Evolutionary conservation across 2,797 vertebrate species (phyloP).

Genomic region (Schizopygopsis malacanthus): DNA sequence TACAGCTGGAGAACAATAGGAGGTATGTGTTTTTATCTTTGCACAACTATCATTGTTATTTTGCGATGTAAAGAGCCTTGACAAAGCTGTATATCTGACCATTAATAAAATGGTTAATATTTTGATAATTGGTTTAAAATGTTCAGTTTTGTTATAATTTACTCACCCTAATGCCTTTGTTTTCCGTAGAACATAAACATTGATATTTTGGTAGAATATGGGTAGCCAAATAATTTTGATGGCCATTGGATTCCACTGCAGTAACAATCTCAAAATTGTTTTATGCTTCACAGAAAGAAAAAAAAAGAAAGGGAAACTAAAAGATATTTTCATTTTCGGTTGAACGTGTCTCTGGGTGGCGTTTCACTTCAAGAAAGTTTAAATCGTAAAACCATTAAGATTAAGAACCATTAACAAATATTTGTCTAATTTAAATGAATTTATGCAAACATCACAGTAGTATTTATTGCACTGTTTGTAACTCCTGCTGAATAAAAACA

Average conservation of each 20-base stretch:
- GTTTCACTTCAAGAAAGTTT: background rate
- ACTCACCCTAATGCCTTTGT: background rate
- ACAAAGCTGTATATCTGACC: background rate
- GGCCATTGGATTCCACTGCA: background rate
- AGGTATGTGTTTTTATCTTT: background rate
- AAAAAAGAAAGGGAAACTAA: background rate
- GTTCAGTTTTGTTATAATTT: background rate
- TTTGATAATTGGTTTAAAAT: no score
- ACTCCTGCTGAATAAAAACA: background rate
- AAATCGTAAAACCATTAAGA: background rate
- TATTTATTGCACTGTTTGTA: no score
- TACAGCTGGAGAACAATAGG: background rate
- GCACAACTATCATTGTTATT: background rate
- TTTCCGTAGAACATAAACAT: background rate
- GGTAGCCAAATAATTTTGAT: background rate
- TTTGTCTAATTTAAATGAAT: background rate
- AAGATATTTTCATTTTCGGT: background rate
- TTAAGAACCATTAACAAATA: no score
- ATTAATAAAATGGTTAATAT: background rate
- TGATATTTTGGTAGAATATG: background rate
- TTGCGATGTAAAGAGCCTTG: background rate
- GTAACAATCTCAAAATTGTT: background rate
- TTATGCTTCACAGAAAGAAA: background rate
- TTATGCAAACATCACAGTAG: background rate
- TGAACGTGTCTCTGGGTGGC: background rate